Base-by-base conservation (phyloP, 2,113 vertebrate genomes). In the Gracilinanus agilis region DNA sequence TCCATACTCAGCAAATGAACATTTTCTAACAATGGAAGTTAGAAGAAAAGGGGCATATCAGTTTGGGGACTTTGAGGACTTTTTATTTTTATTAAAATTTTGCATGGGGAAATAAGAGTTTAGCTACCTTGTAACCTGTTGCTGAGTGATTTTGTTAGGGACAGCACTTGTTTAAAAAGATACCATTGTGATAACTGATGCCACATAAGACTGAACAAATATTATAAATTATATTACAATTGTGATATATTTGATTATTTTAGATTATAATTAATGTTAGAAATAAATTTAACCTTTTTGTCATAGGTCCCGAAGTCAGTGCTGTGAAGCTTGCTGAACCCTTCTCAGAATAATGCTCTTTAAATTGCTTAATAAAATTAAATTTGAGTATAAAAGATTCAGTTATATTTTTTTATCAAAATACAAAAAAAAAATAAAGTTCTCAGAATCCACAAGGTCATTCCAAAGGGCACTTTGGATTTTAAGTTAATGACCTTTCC, bases 101-200 rank as follows among this genome's bases (percentile, higher is more conserved):
- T 94, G 40, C 27, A 53, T 0, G 67, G n/a, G 53, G 13, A 91
- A 90, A 34, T 40, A 53, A 4, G 2, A 6, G n/a, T 54, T 4
- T 3, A 13, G 23, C 0, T 83, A 13, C 90, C 27, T 56, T 12
- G 12, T 55, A 95, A 93, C 19, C 61, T 10, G 25, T 91, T 94
- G 34, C 61, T n/a, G 90, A 96, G 90, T 27, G 21, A 40, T 95
- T 95, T 96, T 94, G n/a, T 94, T 40, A 61, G 0, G 29, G 7
- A 49, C 54, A 96, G 10, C 29, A 92, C 88, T 58, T 94, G 6
- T 58, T 91, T 9, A 94, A 95, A 94, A 34, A 90, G 24, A 44
- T 11, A 2, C 0, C 25, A 0, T 19, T 89, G 34, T 94, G 93
- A 91, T 56, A 16, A 27, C 91, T 96, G 96, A 93, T 24, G 3